Percentiles rank a stretch among this genome's conserved stretches.
These are phyloP conservation scores for Eumaeus atala DNA, from an alignment of 1,140 invertebrate genomes.

Conservation along the genomic window DNA sequence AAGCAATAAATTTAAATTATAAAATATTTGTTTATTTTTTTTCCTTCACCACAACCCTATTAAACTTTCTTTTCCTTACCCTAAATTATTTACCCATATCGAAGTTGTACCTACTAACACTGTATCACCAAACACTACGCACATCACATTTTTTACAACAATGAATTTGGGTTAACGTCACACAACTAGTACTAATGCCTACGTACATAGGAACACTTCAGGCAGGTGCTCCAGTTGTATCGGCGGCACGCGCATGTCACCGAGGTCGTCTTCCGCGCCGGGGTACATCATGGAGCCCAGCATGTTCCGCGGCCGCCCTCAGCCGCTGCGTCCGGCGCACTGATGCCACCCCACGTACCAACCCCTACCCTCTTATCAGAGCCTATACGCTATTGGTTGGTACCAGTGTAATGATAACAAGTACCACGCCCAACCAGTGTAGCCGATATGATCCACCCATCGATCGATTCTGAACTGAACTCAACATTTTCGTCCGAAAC, in stretches of 20 bases:
- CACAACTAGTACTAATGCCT: constrained; percentile 8
- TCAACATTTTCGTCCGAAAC: constrained; percentile 43
- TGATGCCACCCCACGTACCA: constrained; percentile 49
- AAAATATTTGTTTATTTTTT: constrained; percentile 4
- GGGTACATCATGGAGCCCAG: constrained; percentile 71
- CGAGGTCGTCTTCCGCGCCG: constrained; percentile 64
- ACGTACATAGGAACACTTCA: constrained; percentile 84
- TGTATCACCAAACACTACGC: constrained; percentile 26
- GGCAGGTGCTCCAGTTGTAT: constrained; percentile 83
- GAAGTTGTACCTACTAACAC: constrained; percentile 17
- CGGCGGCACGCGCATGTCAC: constrained; percentile 77
- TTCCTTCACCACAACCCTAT: neutral
- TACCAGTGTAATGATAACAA: constrained; percentile 55
- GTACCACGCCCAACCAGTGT: constrained; percentile 65
- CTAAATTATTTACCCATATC: constrained; percentile 13
- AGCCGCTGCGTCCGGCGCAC: constrained; percentile 51
- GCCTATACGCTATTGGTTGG: constrained; percentile 50
- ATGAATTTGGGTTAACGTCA: constrained; percentile 4
- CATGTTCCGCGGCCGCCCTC: constrained; percentile 63
- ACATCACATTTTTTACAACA: constrained; percentile 31
- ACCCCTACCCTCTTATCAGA: constrained; percentile 67
- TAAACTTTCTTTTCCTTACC: constrained; percentile 1
- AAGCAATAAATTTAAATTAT: neutral
- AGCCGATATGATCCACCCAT: constrained; percentile 47
- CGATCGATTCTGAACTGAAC: constrained; percentile 60